Evolutionary conservation across 2,113 vertebrate genomes (phyloP), one percentile per base, ranked within the genome.

Genomic region (Calonectris borealis): DNA sequence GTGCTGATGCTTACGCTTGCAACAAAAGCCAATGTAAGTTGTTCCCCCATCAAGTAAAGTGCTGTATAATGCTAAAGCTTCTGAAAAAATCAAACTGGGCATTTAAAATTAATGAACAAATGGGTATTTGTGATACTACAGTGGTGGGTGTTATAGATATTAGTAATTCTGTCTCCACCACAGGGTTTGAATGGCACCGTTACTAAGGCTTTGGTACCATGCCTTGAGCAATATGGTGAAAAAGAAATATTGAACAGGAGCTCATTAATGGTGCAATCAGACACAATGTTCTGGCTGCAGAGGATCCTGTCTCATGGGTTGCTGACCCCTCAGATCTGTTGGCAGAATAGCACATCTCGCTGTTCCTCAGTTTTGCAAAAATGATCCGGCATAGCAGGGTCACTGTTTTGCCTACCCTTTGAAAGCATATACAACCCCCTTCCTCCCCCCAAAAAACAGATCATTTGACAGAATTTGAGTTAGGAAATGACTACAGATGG

Each of bases 101-200:
- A 94, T 94, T 91, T 83, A 93, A 95, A 96, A 93, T 93, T 93
- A 94, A 95, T 92, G 96, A 92, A 71, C 88, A 94, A 96, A 81
- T 89, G 82, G 31, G 40, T 72, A 82, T 93, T 89, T 85, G 77
- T 76, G 73, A 94, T 94, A 69, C n/a, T 42, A n/a, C 22, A 72
- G 54, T 82, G 65, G 58, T 38, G 44, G 34, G 73, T 72, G 77
- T 84, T 89, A 84, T 0, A 88, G 93, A 82, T 79, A 91, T 76
- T 52, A 93, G 84, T 72, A 94, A 89, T 84, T 84, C 91, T 89
- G 81, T 94, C 93, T 94, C 66, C 83, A 85, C 83, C 81, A 61
- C 81, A 80, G 73, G 48, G 34, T 83, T 85, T 94, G 95, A 93
- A 83, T 42, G 62, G 66, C 71, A 88, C 77, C 52, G 69, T 87